Evolutionary conservation across 2,113 vertebrate genomes (phyloP).

Genomic region (Tragelaphus buxtoni): DNA sequence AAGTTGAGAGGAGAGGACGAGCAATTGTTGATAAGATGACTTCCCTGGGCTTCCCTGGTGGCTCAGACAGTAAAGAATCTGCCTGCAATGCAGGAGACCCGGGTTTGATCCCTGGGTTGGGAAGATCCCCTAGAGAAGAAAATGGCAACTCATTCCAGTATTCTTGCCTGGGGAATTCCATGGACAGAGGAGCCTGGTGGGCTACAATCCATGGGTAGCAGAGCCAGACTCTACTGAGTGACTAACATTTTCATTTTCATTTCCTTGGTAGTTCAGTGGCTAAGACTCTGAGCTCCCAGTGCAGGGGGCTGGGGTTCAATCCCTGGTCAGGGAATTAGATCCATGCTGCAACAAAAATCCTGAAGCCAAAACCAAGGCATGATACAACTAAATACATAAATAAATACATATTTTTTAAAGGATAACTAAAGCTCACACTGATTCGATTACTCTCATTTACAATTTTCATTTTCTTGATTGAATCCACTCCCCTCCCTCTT

Average conservation of each 20-base stretch:
- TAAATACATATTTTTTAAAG: not conserved
- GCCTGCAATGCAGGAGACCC: not conserved
- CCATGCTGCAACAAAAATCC: not conserved
- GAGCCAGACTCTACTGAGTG: not conserved
- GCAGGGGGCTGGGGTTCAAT: not conserved
- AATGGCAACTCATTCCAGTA: not conserved
- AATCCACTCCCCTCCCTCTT: not conserved
- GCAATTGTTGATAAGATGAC: not conserved
- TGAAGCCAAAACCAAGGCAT: not conserved
- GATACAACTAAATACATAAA: not conserved
- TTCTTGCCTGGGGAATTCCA: not conserved
- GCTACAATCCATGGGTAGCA: not conserved
- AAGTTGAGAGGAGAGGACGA: not conserved
- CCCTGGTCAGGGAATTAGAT: not conserved
- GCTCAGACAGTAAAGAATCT: not conserved
- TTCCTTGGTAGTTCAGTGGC: not conserved
- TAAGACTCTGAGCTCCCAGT: not conserved
- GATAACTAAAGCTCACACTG: not conserved
- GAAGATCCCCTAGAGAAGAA: not conserved
- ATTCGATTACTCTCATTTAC: not conserved
- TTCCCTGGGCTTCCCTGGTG: not conserved
- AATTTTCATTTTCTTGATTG: not conserved
- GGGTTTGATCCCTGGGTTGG: not conserved
- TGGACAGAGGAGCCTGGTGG: not conserved
- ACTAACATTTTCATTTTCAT: not conserved